Percentiles rank a stretch among this genome's conserved stretches.
Evolutionary conservation across 2,888 invertebrate genomes (phyloP).

Genomic region (Asteroscopus sphinx): DNA sequence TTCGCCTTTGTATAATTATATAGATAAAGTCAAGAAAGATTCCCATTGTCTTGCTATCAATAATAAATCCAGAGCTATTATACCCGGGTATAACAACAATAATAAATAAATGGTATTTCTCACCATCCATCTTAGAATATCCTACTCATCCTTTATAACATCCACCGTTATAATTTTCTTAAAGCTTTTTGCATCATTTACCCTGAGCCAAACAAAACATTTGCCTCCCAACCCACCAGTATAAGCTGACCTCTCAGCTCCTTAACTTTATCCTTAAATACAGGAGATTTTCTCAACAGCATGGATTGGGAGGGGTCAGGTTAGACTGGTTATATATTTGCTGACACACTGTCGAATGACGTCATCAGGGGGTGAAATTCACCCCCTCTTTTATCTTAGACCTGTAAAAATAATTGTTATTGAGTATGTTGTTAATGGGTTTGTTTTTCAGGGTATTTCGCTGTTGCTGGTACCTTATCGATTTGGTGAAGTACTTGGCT

Average conservation of each 20-base stretch:
- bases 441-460: constrained; percentile 44
- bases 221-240: constrained; percentile 52
- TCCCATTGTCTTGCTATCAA: too few species aligned
- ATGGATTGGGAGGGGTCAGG: constrained; percentile 52
- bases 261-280: constrained; percentile 45
- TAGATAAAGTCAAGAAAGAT: too few species aligned
- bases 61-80: too few species aligned
- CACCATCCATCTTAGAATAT: constrained; percentile 63
- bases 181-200: constrained; percentile 79
- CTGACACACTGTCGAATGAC: constrained; percentile 61
- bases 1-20: too few species aligned
- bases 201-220: constrained; percentile 71
- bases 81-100: constrained; percentile 10
- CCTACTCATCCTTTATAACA: constrained; percentile 48
- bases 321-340: constrained; percentile 59
- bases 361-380: constrained; percentile 53
- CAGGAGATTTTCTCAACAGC: constrained; percentile 19
- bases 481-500: not conserved
- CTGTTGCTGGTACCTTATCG: not conserved
- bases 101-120: constrained; percentile 50
- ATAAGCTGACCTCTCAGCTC: constrained; percentile 51
- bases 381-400: constrained; percentile 55
- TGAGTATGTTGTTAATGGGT: constrained; percentile 32
- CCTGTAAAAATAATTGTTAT: constrained; percentile 56
- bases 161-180: constrained; percentile 64